Evolutionary conservation across 2,113 vertebrate species (phyloP), one percentile per base, ranked within the genome.

Genomic region (Melanerpes aurifrons): DNA sequence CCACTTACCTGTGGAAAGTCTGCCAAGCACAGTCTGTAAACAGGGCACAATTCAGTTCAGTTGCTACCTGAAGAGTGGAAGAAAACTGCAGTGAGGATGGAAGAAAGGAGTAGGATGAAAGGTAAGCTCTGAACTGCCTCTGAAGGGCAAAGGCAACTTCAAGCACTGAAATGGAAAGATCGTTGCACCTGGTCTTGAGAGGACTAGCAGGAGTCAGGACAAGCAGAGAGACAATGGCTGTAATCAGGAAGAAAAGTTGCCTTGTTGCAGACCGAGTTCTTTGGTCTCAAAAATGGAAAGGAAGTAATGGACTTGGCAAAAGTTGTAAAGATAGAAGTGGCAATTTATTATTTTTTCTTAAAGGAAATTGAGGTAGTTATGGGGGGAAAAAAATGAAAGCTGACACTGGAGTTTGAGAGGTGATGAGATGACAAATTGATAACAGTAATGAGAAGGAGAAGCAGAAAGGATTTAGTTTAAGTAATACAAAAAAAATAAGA

Each of bases 391-490:
- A 40, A 19, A 35, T 35, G 29, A 77, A 86, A 72, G 22, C n/a
- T 26, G 25, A 15, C 14, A 4, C 12, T 31, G 10, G 7, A 80
- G 5, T 94, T 82, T 28, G 31, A 67, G 50, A 57, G 50, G 25
- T 57, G 31, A 43, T 68, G 40, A 78, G 15, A 29, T 67, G 53
- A 76, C 8, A 18, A 67, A 58, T 20, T 71, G 50, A 10, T 82
- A 56, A 48, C 12, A 40, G 16, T 83, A 63, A 75, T 56, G 68
- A 87, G 25, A 75, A 75, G 73, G 35, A 45, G 31, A 82, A 85
- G 56, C 94, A 24, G 50, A 87, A 67, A 77, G 25, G 32, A n/a
- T 77, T 93, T 89, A 90, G 29, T 54, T 84, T 85, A 87, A 89
- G 54, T 82, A 91, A 73, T 70, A 63, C 0, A 24, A 80, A 89